These are phyloP conservation scores for Pollimyrus isidori DNA, from an alignment of 2,113 vertebrate genomes.

Conservation along the genomic window DNA sequence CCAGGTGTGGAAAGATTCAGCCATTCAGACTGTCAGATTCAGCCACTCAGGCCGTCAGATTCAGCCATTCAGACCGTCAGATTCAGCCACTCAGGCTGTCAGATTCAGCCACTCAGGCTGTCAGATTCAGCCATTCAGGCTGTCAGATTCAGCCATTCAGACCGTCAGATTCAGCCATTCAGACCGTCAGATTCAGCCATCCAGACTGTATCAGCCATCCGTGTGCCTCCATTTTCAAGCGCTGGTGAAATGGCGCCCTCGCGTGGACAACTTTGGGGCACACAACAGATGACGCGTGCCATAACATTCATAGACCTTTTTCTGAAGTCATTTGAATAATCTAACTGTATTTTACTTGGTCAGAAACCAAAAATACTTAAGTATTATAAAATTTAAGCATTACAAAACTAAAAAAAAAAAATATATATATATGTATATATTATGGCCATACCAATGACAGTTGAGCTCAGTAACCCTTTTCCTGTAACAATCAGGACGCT, in stretches of 20 bases:
- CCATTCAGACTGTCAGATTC: not conserved
- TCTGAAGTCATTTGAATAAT: not conserved
- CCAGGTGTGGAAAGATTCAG: not conserved
- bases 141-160: no score
- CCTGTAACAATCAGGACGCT: not conserved
- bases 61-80: not conserved
- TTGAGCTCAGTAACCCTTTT: not conserved
- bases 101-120: not conserved
- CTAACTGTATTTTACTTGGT: not conserved
- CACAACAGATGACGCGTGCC: not conserved
- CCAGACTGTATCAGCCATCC: no score
- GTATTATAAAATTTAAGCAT: not conserved
- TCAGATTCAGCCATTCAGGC: no score
- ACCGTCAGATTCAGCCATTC: no score
- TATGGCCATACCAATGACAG: not conserved
- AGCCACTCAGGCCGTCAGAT: not conserved
- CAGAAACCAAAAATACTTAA: not conserved
- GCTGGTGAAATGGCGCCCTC: not conserved
- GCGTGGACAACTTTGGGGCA: not conserved
- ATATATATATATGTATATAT: not conserved
- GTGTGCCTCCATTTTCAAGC: not conserved
- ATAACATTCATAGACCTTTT: not conserved
- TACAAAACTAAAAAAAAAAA: not conserved
- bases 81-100: not conserved
- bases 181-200: no score